Evolutionary conservation across 2,113 vertebrate genomes (phyloP).

Genomic region (Plotosus lineatus): DNA sequence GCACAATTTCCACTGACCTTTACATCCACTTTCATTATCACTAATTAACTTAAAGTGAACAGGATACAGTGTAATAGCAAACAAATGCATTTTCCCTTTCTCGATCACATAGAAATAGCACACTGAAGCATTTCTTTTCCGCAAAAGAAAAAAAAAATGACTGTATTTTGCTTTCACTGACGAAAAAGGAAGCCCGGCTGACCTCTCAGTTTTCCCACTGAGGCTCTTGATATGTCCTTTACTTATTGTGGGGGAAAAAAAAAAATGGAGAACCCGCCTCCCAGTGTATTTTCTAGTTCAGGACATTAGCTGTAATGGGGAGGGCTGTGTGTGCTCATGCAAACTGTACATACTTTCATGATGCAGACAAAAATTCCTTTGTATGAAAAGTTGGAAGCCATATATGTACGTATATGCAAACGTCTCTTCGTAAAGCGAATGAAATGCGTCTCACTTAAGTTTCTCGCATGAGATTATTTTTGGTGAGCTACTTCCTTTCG

Average conservation of each 20-base stretch:
- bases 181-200: slow-evolving; percentile 36
- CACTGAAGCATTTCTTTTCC: not conserved
- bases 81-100: not conserved
- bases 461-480: not conserved
- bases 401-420: too few species aligned
- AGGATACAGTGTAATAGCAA: not conserved
- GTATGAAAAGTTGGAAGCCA: not conserved
- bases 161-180: not conserved
- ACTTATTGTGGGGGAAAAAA: slow-evolving; percentile 49
- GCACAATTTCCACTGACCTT: not conserved
- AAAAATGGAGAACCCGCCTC: slow-evolving; percentile 19
- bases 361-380: not conserved
- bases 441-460: not conserved
- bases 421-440: not conserved
- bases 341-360: not conserved
- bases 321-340: not conserved
- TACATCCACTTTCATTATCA: not conserved
- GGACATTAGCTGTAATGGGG: not conserved
- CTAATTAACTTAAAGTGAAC: not conserved
- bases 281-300: slow-evolving; percentile 42
- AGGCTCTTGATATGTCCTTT: slow-evolving; percentile 29
- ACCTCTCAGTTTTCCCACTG: slow-evolving; percentile 46
- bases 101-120: not conserved
- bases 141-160: not conserved
- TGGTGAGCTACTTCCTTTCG: not conserved